A percentile compares a stretch with the other conserved stretches of the same genome.
These are phyloP conservation scores for Ardeotis arabs DNA, from an alignment of 2,113 vertebrate genomes.

Conservation along the genomic window DNA sequence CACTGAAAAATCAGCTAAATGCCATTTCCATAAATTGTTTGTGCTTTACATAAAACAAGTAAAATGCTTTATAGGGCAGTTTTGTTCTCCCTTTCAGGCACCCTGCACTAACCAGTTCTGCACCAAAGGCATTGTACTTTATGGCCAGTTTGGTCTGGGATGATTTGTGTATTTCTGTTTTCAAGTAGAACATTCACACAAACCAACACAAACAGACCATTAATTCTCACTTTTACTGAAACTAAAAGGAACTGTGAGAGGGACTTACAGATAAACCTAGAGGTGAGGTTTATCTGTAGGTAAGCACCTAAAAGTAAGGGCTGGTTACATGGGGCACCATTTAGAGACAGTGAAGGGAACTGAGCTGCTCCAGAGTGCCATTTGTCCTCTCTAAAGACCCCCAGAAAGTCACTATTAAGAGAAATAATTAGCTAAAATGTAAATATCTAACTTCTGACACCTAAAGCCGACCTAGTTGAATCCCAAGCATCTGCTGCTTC, in stretches of 20 bases:
- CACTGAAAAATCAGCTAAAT: slow-evolving; percentile 36
- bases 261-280: not conserved
- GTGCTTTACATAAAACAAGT: slow-evolving; percentile 39
- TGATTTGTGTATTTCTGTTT: not conserved
- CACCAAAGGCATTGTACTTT: not conserved
- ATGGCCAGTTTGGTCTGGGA: not conserved
- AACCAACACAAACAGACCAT: not conserved
- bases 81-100: not conserved
- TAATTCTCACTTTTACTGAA: not conserved
- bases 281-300: not conserved
- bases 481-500: not conserved
- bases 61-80: not conserved
- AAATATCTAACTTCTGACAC: not conserved
- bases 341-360: not conserved
- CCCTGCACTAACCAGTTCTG: not conserved
- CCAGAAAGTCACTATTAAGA: not conserved
- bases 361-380: not conserved
- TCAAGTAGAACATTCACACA: not conserved
- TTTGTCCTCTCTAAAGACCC: not conserved
- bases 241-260: not conserved
- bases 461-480: not conserved
- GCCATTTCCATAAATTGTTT: slow-evolving; percentile 68
- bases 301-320: not conserved
- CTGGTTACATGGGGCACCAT: not conserved
- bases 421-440: not conserved